phyloP scores from a whole-genome alignment of 2,888 invertebrate species.

The Xanthia togata region DNA sequence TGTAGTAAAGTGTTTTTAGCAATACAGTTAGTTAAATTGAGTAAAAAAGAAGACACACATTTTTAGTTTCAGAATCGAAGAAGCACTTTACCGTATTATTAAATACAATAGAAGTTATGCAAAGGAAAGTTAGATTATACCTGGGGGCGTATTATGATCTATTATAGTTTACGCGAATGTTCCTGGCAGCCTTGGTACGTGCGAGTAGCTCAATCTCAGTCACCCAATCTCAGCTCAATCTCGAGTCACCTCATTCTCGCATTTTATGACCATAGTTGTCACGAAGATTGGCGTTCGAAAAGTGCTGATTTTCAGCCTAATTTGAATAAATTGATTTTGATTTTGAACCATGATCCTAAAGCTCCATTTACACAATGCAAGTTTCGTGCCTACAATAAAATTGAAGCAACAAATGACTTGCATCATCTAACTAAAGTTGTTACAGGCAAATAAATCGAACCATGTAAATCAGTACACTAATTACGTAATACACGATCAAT shows the following conservation, averaged over 20 bases:
- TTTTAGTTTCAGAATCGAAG: not conserved
- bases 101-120: not conserved
- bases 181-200: too few relatives aligned
- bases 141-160: not conserved
- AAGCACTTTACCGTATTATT: not conserved
- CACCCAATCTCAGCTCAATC: too few relatives aligned
- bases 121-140: not conserved
- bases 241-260: too few relatives aligned
- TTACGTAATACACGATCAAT: too few relatives aligned
- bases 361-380: too few relatives aligned
- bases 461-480: too few relatives aligned
- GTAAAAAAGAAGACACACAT: constrained; percentile 2
- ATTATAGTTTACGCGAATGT: not conserved
- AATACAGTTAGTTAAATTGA: not conserved
- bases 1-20: not conserved
- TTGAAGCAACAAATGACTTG: too few relatives aligned
- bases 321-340: too few relatives aligned
- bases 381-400: too few relatives aligned
- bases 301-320: too few relatives aligned
- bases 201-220: too few relatives aligned
- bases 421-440: not conserved
- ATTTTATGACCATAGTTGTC: not conserved
- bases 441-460: too few relatives aligned
- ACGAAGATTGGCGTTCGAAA: not conserved
- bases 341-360: not conserved